phyloP scores from a whole-genome alignment of 2,888 invertebrate genomes.

The Xanthorhoe designata region DNA sequence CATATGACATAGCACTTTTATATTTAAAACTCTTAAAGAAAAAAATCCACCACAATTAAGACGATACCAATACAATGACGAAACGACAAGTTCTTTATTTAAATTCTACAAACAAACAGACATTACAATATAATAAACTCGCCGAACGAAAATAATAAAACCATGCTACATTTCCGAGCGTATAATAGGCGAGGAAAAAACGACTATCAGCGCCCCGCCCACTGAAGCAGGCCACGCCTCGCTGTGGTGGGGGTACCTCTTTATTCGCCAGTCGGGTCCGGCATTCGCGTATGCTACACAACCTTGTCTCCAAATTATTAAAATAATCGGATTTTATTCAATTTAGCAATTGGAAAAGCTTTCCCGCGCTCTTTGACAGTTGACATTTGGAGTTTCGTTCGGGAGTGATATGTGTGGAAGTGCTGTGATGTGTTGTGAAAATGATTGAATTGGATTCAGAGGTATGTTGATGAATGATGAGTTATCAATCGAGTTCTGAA shows the following conservation, averaged over 20 bases:
- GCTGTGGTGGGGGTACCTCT: slow-evolving; percentile 54
- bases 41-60: slow-evolving; percentile 57
- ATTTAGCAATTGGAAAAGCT: background rate
- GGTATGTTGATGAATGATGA: slow-evolving; percentile 20
- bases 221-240: slow-evolving; percentile 65
- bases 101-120: slow-evolving; percentile 72
- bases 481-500: slow-evolving; percentile 2
- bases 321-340: slow-evolving; percentile 37
- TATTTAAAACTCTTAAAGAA: slow-evolving; percentile 18
- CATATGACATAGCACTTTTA: slow-evolving; percentile 10
- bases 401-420: slow-evolving; percentile 12
- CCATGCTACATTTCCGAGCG: slow-evolving; percentile 54
- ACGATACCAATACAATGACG: slow-evolving; percentile 63
- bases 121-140: slow-evolving; percentile 79
- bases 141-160: slow-evolving; percentile 68
- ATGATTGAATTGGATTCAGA: slow-evolving; percentile 19
- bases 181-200: slow-evolving; percentile 68
- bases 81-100: slow-evolving; percentile 65
- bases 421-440: slow-evolving; percentile 15
- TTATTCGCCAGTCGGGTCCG: slow-evolving; percentile 73
- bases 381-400: slow-evolving; percentile 22
- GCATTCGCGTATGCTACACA: slow-evolving; percentile 75
- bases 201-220: slow-evolving; percentile 61
- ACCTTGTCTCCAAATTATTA: slow-evolving; percentile 50
- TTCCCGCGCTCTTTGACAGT: slow-evolving; percentile 32